A percentile compares a stretch with the other conserved stretches of the same genome.
phyloP scores from a whole-genome alignment of 2,888 invertebrate species.

The Pteria penguin region DNA sequence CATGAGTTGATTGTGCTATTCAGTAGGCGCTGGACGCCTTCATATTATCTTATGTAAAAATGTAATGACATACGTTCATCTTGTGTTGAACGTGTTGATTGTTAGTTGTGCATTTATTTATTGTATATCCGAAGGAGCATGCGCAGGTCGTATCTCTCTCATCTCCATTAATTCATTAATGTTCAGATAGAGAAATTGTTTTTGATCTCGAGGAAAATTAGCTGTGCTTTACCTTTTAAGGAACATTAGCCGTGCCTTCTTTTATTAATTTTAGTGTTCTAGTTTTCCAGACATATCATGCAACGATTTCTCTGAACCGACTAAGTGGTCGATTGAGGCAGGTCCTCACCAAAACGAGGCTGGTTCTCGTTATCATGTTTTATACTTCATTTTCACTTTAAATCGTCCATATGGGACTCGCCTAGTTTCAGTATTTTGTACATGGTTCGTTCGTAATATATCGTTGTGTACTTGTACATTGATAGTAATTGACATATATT shows the following conservation, averaged over 20 bases:
- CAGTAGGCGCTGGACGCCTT: too few relatives aligned
- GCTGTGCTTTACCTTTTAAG: not conserved
- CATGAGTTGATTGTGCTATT: too few relatives aligned
- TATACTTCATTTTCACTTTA: not conserved
- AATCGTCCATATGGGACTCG: not conserved
- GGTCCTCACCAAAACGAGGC: constrained; percentile 29
- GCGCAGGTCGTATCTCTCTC: not conserved
- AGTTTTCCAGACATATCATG: constrained; percentile 23
- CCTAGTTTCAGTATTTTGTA: not conserved
- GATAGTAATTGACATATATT: not conserved
- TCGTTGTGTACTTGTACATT: not conserved
- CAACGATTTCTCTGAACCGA: constrained; percentile 25
- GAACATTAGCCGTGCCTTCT: not conserved
- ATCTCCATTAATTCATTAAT: not conserved
- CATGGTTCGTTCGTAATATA: too few relatives aligned
- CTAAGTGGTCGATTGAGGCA: not conserved
- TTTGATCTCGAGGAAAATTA: constrained; percentile 23
- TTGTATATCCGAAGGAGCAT: too few relatives aligned
- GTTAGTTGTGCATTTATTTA: too few relatives aligned
- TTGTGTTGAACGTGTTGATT: too few relatives aligned
- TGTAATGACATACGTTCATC: too few relatives aligned
- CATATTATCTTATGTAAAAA: too few relatives aligned
- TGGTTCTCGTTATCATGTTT: constrained; percentile 23
- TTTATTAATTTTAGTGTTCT: not conserved
- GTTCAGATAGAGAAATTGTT: constrained; percentile 25